These are phyloP conservation scores for Cephus nigrinus DNA, from an alignment of 2,888 invertebrate species.

Conservation along the genomic window DNA sequence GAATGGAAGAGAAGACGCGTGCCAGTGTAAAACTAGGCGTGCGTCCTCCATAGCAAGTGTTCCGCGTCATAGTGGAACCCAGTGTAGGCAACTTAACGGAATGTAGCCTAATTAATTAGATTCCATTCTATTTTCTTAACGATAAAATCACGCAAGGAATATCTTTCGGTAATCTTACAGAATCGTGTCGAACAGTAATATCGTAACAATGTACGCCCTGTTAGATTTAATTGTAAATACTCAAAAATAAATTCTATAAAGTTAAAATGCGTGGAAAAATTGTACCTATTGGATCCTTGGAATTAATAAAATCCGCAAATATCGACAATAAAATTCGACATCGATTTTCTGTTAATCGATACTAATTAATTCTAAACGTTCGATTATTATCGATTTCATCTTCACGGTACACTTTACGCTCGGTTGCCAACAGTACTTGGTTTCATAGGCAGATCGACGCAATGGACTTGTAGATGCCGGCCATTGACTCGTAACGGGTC, in stretches of 20 bases:
- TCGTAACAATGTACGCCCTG: background rate
- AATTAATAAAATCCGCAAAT: background rate
- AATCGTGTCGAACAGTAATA: background rate
- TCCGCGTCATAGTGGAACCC: slow-evolving; percentile 41
- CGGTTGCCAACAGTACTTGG: background rate
- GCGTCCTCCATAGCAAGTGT: slow-evolving; percentile 64
- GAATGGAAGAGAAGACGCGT: slow-evolving; percentile 17
- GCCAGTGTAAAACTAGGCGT: slow-evolving; percentile 34
- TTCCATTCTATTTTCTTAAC: background rate
- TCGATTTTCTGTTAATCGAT: background rate
- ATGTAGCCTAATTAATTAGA: slow-evolving; percentile 12
- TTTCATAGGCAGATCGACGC: slow-evolving; percentile 47
- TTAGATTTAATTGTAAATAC: background rate
- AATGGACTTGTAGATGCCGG: slow-evolving; percentile 42
- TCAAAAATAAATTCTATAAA: background rate
- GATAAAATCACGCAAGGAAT: background rate
- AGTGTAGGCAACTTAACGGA: slow-evolving; percentile 36
- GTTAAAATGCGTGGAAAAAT: background rate
- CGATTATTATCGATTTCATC: background rate
- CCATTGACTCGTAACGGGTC: slow-evolving; percentile 61
- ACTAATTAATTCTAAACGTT: background rate
- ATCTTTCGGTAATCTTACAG: background rate
- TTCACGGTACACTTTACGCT: background rate
- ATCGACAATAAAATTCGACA: background rate
- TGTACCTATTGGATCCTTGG: background rate